Evolutionary conservation across 2,888 invertebrate species (phyloP), one percentile per base, ranked within the genome.

Genomic region (Azorinus chamasolen): DNA sequence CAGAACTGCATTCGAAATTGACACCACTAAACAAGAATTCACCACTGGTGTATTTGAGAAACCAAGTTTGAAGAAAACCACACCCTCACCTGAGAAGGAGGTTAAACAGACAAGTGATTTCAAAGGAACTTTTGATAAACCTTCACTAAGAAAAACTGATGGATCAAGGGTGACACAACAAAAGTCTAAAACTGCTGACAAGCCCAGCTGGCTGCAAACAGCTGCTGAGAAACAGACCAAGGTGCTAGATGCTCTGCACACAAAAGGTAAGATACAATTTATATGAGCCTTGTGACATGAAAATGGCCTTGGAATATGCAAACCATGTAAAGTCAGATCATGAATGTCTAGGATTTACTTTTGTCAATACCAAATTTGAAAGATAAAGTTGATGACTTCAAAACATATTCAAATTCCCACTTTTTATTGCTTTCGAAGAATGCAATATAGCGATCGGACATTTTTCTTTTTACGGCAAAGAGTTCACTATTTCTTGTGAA

Each of bases 121-220:
- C 3, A 85, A 83, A 65, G 77, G 77, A 48, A 72, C 41, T n/a
- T 85, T 85, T 85, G 81, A 82, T 71, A 66, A 72, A 24, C 83
- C 84, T 8, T 66, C 62, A 2, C 48, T 84, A 25, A 58, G 78
- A 50, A 79, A 75, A 54, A 73, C 77, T 10, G 73, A 73, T 18
- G 27, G 41, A 48, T 24, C 53, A 25, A 64, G 59, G 18, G 54
- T n/a, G 32, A 32, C 55, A 25, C 59, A 59, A 24, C 43, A 51
- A 27, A 72, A 68, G 41, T 22, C 18, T 37, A 50, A 64, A 27
- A 61, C 39, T 8, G 3, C 50, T 1, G 76, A 73, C 4, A 76
- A 74, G 25, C 81, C 81, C 41, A 53, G 37, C 5, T 81, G 81
- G 82, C 53, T 79, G 37, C 79, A 83, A 48, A 65, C 65, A 41